Evolutionary conservation across 2,113 vertebrate genomes (phyloP).

Genomic region (Grantiella picta): DNA sequence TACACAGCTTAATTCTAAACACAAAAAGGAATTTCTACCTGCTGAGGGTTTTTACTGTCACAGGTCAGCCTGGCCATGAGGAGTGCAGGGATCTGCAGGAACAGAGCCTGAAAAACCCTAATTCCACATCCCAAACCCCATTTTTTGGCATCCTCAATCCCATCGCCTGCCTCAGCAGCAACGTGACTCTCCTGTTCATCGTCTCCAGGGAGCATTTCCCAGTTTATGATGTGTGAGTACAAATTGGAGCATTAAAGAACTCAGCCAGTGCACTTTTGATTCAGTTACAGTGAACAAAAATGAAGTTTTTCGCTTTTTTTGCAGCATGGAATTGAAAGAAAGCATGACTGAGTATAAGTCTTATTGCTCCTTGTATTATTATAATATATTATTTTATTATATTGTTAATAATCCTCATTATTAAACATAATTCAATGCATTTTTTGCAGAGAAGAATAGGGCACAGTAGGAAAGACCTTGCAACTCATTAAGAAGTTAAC

Average conservation of each 20-base stretch:
- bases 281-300: background rate
- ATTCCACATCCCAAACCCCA: background rate
- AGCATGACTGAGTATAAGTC: rapidly evolving
- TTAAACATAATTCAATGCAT: background rate
- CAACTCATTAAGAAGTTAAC: background rate
- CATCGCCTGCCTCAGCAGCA: conserved; percentile 73
- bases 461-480: background rate
- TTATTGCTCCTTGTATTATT: no score
- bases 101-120: background rate
- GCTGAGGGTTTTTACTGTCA: background rate
- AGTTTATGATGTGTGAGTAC: conserved; percentile 83
- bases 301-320: background rate
- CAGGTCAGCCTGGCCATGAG: background rate
- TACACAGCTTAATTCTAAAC: background rate
- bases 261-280: background rate
- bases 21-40: background rate
- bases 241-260: rapidly evolving
- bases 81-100: background rate
- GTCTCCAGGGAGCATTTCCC: conserved; percentile 80
- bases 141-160: conserved; percentile 81
- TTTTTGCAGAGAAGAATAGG: background rate
- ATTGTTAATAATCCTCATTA: background rate
- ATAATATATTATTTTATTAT: no score
- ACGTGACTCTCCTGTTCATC: conserved; percentile 76
- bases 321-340: background rate